Conservation (phyloP, 2,113 vertebrate genomes). For the Baryphthengus martii region DNA sequence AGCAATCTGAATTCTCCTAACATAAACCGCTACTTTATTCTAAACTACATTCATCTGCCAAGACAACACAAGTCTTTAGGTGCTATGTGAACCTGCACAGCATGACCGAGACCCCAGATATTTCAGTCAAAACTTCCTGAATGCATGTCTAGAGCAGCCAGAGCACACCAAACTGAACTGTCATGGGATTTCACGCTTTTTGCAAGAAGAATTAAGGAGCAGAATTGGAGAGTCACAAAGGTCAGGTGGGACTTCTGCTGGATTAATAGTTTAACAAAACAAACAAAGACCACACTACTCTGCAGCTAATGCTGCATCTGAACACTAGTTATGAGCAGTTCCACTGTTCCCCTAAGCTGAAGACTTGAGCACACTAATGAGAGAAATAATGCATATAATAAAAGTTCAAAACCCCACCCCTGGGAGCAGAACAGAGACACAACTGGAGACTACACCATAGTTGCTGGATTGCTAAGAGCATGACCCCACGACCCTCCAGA, state of each 20-base stretch:
- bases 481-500: fast-evolving
- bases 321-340: not conserved
- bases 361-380: not conserved
- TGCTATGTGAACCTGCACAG: not conserved
- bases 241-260: not conserved
- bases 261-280: not conserved
- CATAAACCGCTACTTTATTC: not conserved
- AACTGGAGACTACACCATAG: fast-evolving
- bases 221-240: not conserved
- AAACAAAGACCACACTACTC: not conserved
- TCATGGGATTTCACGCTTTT: not conserved
- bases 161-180: not conserved
- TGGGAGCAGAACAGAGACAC: not conserved
- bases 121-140: not conserved
- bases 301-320: not conserved
- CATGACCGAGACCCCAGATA: not conserved
- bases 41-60: not conserved
- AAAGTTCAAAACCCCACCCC: not conserved
- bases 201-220: not conserved
- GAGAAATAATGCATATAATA: fast-evolving
- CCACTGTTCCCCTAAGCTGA: not conserved
- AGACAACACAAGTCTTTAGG: not conserved
- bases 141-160: not conserved
- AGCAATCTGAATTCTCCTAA: not conserved
- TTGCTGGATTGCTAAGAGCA: not conserved